Conservation (phyloP, 2,888 invertebrate genomes). For the Amiota communis region DNA sequence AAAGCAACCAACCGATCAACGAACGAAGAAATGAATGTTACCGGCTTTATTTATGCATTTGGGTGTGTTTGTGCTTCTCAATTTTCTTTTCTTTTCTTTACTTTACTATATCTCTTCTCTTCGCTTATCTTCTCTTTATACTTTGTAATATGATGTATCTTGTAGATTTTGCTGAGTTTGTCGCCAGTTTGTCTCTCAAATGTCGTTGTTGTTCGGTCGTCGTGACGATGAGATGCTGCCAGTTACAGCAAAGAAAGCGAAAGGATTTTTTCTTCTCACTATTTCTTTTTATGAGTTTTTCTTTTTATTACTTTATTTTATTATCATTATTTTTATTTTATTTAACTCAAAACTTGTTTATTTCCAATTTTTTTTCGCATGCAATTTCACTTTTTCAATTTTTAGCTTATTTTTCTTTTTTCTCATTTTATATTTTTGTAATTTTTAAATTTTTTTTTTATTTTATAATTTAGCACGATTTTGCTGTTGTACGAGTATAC, state of each 20-base stretch:
- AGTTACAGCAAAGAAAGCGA: conserved; percentile 42
- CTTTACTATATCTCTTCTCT: background rate
- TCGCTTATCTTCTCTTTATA: background rate
- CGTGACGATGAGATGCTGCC: background rate
- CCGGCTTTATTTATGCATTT: conserved; percentile 11
- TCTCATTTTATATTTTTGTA: background rate
- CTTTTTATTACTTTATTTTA: background rate
- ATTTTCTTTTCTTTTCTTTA: background rate
- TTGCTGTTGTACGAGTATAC: background rate
- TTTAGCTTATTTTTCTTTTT: background rate
- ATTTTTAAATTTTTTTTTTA: background rate
- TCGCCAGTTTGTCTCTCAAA: conserved; percentile 5
- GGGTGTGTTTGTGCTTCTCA: background rate
- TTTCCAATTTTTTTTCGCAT: background rate
- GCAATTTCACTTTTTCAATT: conserved; percentile 26
- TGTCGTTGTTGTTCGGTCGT: background rate
- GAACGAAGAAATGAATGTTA: background rate
- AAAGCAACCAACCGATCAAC: too few relatives aligned
- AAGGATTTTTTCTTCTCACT: conserved; percentile 45
- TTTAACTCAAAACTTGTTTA: conserved; percentile 8
- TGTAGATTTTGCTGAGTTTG: background rate
- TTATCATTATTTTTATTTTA: background rate
- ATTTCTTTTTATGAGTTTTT: background rate
- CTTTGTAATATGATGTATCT: background rate
- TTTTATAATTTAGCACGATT: background rate